Evolutionary conservation across 2,888 invertebrate species (phyloP).

Genomic region (Sinotaia quadrata): DNA sequence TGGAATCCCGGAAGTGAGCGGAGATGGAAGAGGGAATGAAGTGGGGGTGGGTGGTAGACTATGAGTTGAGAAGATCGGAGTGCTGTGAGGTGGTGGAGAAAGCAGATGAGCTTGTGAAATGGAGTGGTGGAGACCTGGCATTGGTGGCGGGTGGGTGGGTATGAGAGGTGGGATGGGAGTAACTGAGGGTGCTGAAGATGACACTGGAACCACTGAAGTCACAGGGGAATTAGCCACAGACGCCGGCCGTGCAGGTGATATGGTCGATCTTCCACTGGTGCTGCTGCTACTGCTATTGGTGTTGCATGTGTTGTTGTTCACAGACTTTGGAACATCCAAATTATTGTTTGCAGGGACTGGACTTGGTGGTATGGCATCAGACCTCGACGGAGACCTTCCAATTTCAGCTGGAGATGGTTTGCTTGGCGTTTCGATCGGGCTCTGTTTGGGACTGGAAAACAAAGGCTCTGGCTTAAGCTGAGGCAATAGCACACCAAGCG

Average conservation of each 20-base stretch:
- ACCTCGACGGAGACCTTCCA: constrained; percentile 2
- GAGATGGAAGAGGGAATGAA: constrained; percentile 40
- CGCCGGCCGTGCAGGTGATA: constrained; percentile 1
- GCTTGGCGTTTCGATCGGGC: constrained; percentile 16
- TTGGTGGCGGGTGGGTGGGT: constrained; percentile 29
- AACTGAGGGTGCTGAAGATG: constrained; percentile 26
- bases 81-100: constrained; percentile 38
- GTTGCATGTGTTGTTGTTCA: background rate
- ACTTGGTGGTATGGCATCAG: background rate
- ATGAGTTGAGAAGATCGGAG: constrained; percentile 23
- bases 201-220: constrained; percentile 28
- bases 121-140: constrained; percentile 43
- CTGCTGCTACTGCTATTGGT: constrained; percentile 20
- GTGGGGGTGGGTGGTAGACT: constrained; percentile 36
- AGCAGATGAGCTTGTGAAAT: constrained; percentile 46
- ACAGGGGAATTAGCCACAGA: constrained; percentile 16
- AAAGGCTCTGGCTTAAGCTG: constrained; percentile 21
- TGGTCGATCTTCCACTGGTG: background rate
- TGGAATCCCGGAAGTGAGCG: constrained; percentile 33
- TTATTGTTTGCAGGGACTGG: constrained; percentile 7
- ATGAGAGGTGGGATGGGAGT: constrained; percentile 27
- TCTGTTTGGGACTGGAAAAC: background rate
- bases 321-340: constrained; percentile 4
- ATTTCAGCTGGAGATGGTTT: background rate
- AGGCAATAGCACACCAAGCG: constrained; percentile 4